Conservation (phyloP, 2,888 invertebrate genomes). For the Crocallis elinguaria region DNA sequence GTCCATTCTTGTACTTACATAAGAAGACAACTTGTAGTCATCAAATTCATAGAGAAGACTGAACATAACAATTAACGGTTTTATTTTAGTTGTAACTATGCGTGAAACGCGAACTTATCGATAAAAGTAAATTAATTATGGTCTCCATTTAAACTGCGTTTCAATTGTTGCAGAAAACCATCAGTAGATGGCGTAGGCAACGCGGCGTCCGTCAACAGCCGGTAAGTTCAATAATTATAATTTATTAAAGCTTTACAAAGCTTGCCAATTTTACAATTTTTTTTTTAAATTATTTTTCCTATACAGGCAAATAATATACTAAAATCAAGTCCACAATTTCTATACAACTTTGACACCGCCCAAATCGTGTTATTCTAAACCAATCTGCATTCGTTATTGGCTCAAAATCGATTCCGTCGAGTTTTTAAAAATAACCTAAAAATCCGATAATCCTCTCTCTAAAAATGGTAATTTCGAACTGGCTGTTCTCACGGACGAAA, state of each 20-base stretch:
- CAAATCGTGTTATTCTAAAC: conserved; percentile 68
- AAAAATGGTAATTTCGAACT: conserved; percentile 81
- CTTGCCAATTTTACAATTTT: no score
- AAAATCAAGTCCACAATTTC: conserved; percentile 29
- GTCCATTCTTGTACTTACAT: no score
- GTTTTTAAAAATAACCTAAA: conserved; percentile 61
- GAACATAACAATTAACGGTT: no score
- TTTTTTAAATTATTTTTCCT: no score
- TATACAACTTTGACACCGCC: conserved; percentile 53
- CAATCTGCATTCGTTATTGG: conserved; percentile 61
- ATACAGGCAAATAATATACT: conserved; percentile 35
- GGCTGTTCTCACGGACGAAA: conserved; percentile 78
- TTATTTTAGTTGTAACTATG: no score
- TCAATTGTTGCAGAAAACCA: conserved; percentile 90
- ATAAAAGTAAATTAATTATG: no score
- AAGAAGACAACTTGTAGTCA: no score
- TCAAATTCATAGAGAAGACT: no score
- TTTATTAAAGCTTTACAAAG: no score
- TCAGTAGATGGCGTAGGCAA: conserved; percentile 94
- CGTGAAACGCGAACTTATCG: no score
- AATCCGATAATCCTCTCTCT: conserved; percentile 78
- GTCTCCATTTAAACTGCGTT: no score
- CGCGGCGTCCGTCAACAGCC: conserved; percentile 93
- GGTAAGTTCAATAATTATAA: conserved; percentile 90
- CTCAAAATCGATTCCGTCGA: conserved; percentile 59